Percentiles rank a stretch among this genome's conserved stretches.
These are phyloP conservation scores for Amblyjoppa fuscipennis DNA, from an alignment of 2,888 invertebrate species.

Conservation along the genomic window DNA sequence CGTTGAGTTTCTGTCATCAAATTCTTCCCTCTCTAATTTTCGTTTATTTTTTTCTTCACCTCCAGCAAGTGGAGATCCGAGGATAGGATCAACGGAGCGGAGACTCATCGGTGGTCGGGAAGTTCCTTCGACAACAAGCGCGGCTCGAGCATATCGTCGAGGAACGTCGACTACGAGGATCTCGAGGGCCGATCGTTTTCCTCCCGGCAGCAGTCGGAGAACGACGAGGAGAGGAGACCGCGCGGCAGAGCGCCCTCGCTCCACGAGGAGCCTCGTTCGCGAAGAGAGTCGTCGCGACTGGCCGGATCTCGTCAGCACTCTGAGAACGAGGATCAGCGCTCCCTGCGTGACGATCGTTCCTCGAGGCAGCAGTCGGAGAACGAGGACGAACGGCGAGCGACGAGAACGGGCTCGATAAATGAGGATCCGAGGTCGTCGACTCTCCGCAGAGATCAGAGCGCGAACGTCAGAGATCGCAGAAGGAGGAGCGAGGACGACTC, in stretches of 20 bases:
- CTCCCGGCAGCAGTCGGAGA: conserved; percentile 69
- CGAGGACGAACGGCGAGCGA: conserved; percentile 58
- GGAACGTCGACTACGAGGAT: conserved; percentile 75
- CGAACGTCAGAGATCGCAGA: conserved; percentile 69
- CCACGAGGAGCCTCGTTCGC: conserved; percentile 68
- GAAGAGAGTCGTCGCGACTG: conserved; percentile 21
- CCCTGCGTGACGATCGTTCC: conserved; percentile 51
- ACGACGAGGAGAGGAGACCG: conserved; percentile 60
- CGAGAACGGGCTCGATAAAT: not conserved
- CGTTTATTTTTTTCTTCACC: not conserved
- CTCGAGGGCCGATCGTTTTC: conserved; percentile 69
- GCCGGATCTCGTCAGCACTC: conserved; percentile 48
- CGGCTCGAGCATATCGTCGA: conserved; percentile 71
- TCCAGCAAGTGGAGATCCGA: conserved; percentile 79
- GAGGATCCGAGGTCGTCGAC: conserved; percentile 19
- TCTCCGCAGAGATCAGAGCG: conserved; percentile 48
- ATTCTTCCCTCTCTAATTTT: not conserved
- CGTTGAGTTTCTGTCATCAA: not conserved
- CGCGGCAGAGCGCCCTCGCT: conserved; percentile 59
- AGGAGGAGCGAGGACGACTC: conserved; percentile 80
- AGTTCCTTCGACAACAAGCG: conserved; percentile 72
- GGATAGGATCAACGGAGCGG: conserved; percentile 77
- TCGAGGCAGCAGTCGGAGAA: conserved; percentile 67
- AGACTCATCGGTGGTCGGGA: conserved; percentile 79
- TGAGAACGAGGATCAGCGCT: conserved; percentile 36